Conservation (phyloP, 2,797 vertebrate species). For the Steatocranus sp. region DNA sequence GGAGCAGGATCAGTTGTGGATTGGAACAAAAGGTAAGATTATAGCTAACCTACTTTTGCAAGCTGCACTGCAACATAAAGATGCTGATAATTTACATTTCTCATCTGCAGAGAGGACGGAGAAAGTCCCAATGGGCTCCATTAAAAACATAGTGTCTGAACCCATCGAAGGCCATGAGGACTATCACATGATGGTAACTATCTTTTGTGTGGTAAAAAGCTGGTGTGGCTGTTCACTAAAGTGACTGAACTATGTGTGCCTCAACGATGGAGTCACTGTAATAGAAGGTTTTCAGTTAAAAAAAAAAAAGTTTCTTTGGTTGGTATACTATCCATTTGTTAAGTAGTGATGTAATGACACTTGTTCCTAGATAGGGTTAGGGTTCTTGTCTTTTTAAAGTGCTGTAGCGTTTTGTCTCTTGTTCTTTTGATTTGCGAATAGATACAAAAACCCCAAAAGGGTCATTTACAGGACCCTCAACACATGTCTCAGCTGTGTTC, state of each 20-base stretch:
- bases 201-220: not conserved
- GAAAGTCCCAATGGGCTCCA: conserved; percentile 99
- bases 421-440: not conserved
- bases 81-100: not conserved
- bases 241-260: not conserved
- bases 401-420: not conserved
- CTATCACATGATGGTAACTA: conserved; percentile 98
- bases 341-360: not conserved
- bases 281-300: not conserved
- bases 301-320: not conserved
- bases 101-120: conserved; percentile 91
- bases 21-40: conserved; percentile 94
- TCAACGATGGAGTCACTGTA: not conserved
- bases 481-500: not conserved
- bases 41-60: not conserved
- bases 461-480: not conserved
- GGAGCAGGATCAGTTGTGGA: conserved; percentile 99
- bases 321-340: not conserved
- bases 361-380: not conserved
- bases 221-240: not conserved
- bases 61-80: not conserved
- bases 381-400: not conserved
- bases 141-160: conserved; percentile 98
- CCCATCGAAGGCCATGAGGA: conserved; percentile 97
- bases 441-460: not conserved